Evolutionary conservation across 1,140 invertebrate genomes (phyloP).

Genomic region (Microplitis mediator): DNA sequence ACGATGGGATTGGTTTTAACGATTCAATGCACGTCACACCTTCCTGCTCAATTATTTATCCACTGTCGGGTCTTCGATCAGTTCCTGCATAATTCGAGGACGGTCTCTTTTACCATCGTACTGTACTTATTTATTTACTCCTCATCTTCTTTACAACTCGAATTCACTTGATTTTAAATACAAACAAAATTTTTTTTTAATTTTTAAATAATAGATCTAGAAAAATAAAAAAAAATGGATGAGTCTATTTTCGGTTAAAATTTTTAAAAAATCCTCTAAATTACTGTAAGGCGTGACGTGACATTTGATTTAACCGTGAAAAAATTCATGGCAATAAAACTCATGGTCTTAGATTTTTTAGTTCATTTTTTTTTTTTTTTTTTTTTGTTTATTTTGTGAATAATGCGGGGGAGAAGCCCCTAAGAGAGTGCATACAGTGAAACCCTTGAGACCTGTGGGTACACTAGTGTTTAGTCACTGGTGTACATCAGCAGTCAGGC

Average conservation of each 20-base stretch:
- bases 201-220: no score
- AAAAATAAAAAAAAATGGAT: no score
- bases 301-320: no score
- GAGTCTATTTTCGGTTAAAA: no score
- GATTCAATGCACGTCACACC: conserved; percentile 7
- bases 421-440: not conserved
- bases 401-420: not conserved
- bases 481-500: not conserved
- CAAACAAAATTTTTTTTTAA: no score
- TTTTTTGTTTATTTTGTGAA: not conserved
- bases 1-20: not conserved
- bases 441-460: not conserved
- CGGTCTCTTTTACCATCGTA: not conserved
- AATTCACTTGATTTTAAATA: not conserved
- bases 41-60: conserved; percentile 9
- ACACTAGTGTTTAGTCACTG: no score
- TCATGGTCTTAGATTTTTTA: no score
- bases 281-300: no score
- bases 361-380: no score
- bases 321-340: no score
- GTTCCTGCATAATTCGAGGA: conserved; percentile 7
- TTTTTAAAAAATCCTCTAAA: no score
- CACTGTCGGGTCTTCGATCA: conserved; percentile 5
- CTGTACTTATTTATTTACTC: not conserved
- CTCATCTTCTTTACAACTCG: not conserved